Evolutionary conservation across 2,113 vertebrate genomes (phyloP), one percentile per base, ranked within the genome.

Genomic region (Heptranchias perlo): DNA sequence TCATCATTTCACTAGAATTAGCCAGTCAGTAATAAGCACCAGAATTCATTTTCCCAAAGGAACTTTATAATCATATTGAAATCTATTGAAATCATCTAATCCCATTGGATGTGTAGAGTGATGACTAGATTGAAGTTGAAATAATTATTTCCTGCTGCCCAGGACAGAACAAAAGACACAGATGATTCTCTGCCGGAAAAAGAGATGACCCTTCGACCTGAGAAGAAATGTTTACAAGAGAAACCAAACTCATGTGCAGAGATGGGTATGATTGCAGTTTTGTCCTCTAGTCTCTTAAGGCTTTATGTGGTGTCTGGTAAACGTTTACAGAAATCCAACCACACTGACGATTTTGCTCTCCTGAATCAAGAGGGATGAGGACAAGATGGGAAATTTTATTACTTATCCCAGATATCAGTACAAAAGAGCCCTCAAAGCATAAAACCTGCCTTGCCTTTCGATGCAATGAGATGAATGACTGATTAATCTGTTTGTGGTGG

Each of bases 121-220:
- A 39, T 92, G 84, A 49, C 86, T 31, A 89, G 86, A 89, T 89
- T 89, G 58, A 93, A 39, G 78, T 82, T 82, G 18, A n/a, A 93
- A 93, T 93, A 93, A 93, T 93, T 93, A 93, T 93, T 93, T 93
- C 89, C 89, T 93, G 94, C 21, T 67, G 97, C 97, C 0, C 97
- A 98, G 98, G 97, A 97, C 96, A 97, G 98, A 96, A 96, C 98
- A n/a, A 99, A 99, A 97, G 97, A 98, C 0, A 98, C 98, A 31
- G 98, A 99, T 69, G 97, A 97, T 14, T 97, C 99, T 97, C 97
- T 99, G 96, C 96, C 98, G 96, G 98, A 98, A n/a, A 99, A 99
- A 97, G 99, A 99, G 49, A 96, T 98, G 82, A 99, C 99, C 97
- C 98, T 98, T 96, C 97, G 98, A 3, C 97, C 98, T 7, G 98